Evolutionary conservation across 64 coral and sea anemone species (phyloP), one percentile per base, ranked within the genome.

Genomic region (Pachyseris speciosa): DNA sequence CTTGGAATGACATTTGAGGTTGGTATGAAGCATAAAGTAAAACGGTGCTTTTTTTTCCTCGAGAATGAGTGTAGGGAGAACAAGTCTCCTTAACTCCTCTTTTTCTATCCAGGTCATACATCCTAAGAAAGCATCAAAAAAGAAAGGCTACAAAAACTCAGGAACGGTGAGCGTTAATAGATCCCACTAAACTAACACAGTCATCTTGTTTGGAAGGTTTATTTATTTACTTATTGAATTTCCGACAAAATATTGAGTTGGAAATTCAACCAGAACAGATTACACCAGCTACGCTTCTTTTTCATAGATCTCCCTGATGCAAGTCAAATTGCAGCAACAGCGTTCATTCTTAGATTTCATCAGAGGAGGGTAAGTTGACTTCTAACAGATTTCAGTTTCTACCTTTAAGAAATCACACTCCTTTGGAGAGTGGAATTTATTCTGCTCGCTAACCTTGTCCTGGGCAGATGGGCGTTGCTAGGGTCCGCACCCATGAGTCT

Each of bases 131-230:
- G 65, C 44, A n/a, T n/a, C n/a, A 19, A 98, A 98, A 72, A 98
- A 98, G 85, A 98, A 98, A 81, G 86, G 89, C 33, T 98, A 98
- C 89, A 94, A 94, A 57, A 92, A 98, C 5, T 98, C 96, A 26
- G 96, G 96, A 83, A 92, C 84, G 67, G 96, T 98, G 68, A 98
- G 83, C 78, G 3, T 32, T 29, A 17, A 22, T 2, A 1, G n/a
- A n/a, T n/a, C 16, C 32, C n/a, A n/a, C n/a, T n/a, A n/a, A n/a
- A n/a, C n/a, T n/a, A n/a, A n/a, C n/a, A n/a, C n/a, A n/a, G n/a
- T n/a, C n/a, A n/a, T n/a, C n/a, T n/a, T n/a, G n/a, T n/a, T n/a
- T n/a, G n/a, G n/a, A n/a, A n/a, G n/a, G n/a, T 28, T 30, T 7
- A 66, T 20, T 28, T 13, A 59, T 19, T 30, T 34, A n/a, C 22